A percentile compares a stretch with the other conserved stretches of the same genome.
Conservation (phyloP, 2,888 invertebrate genomes). For the Rhyacophila evoluta region DNA sequence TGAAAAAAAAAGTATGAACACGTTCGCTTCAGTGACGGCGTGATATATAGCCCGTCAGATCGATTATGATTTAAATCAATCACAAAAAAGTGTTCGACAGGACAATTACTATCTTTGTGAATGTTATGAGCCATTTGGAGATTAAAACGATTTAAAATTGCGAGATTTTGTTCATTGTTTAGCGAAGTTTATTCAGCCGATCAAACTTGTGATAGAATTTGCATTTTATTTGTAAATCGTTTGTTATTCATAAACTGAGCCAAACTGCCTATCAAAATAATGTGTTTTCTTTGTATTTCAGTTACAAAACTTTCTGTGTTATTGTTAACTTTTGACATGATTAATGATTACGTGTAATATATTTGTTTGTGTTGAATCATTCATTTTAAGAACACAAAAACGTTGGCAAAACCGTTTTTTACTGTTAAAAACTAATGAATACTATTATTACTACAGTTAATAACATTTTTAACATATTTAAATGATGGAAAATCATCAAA, state of each 20-base stretch:
- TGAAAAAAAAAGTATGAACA: not conserved
- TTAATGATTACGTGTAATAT: too few species aligned
- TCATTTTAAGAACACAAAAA: too few species aligned
- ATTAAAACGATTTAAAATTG: not conserved
- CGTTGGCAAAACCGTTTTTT: too few species aligned
- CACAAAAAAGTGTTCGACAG: not conserved
- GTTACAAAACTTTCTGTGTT: too few species aligned
- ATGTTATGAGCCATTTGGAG: not conserved
- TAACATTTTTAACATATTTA: too few species aligned
- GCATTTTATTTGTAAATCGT: not conserved
- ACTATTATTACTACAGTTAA: too few species aligned
- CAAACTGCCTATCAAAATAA: too few species aligned
- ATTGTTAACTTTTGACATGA: too few species aligned
- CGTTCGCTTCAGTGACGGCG: not conserved
- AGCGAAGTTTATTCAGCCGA: not conserved
- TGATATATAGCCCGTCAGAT: not conserved
- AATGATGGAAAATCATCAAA: too few species aligned
- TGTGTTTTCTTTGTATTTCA: too few species aligned
- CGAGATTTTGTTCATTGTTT: not conserved
- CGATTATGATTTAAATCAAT: not conserved
- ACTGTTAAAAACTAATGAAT: too few species aligned
- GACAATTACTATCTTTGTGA: not conserved
- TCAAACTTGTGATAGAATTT: not conserved
- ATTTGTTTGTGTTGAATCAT: too few species aligned
- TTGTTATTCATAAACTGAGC: not conserved